Base-by-base conservation (phyloP, 53 echinoderm and acorn worm species). In the Mesocentrotus franciscanus region DNA sequence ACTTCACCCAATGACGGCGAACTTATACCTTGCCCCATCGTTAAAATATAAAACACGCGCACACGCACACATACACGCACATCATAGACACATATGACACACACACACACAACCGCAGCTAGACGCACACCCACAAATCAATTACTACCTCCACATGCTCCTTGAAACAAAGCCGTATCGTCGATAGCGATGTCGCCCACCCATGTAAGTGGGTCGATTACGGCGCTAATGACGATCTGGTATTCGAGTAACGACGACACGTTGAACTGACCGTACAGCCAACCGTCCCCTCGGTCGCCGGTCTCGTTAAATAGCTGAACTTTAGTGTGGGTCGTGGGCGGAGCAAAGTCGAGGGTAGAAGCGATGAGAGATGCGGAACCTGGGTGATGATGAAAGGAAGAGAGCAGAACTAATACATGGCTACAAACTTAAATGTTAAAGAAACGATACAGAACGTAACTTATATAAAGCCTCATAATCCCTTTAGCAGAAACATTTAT, bases 251-350 rank as follows among this genome's bases (percentile, higher is more conserved):
- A 9, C 10, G 85, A 64, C 1, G 94, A 85, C 26, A 94, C 87
- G 29, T 94, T 94, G 87, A 94, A 85, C 87, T 94, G 94, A 29
- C 96, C 96, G 24, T 76, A 76, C 58, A 93, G 56, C 96, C 96
- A 96, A 7, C 90, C 62, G 33, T 90, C 85, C 9, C 96, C 96
- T 18, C 84, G 95, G 33, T 95, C 95, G 17, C 66, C 93, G 1
- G 95, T 96, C 34, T 92, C 94, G 30, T 85, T 94, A 36, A 94
- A 85, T 0, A 62, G 85, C 70, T 85, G 94, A 9, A 49, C n/a
- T 0, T 24, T 27, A 10, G 85, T 61, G 85, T 85, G 85, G 26
- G 94, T 85, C 1, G 85, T 68, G 12, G 94, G 94, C 1, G 94
- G 94, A 56, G 61, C 85, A 32, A 94, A 94, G 94, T 85, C 85